Percentiles rank a stretch among this genome's conserved stretches.
phyloP scores from a whole-genome alignment of 1,140 invertebrate genomes.

The Aphelenchoides fujianensis region DNA sequence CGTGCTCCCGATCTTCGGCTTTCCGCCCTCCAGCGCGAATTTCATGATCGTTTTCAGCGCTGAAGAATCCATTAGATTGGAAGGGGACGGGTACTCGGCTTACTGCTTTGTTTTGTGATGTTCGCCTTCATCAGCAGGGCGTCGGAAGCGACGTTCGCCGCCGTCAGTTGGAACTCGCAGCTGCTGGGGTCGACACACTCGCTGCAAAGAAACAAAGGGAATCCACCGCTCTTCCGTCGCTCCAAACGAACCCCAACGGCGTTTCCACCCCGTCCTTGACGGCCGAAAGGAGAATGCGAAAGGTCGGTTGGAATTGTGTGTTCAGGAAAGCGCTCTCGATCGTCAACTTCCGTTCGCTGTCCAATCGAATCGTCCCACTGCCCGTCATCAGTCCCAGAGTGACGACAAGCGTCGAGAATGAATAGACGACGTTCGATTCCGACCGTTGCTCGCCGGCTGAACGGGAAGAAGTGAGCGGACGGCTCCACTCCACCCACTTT shows the following conservation, averaged over 20 bases:
- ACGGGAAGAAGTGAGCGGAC: too few relatives aligned
- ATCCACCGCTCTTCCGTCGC: too few relatives aligned
- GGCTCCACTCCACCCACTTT: neutral
- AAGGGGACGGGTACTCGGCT: neutral
- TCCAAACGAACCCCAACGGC: neutral
- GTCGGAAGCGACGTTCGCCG: neutral
- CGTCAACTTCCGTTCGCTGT: neutral
- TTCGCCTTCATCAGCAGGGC: neutral
- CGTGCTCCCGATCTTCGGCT: neutral
- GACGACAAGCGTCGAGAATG: neutral
- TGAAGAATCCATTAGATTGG: neutral
- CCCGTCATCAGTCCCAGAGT: neutral
- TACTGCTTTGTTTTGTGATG: neutral
- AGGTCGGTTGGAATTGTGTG: neutral
- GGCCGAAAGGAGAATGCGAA: neutral
- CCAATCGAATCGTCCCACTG: neutral
- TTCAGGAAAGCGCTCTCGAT: neutral
- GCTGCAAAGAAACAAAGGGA: neutral
- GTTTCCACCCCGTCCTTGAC: neutral
- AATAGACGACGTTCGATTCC: neutral
- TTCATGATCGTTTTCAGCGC: neutral
- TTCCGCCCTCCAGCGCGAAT: neutral
- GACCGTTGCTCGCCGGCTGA: neutral
- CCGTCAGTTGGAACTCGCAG: neutral
- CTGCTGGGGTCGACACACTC: neutral